Percentiles rank a stretch among this genome's conserved stretches.
phyloP scores from a whole-genome alignment of 2,888 invertebrate genomes.

The Tenthredo scrophulariae region DNA sequence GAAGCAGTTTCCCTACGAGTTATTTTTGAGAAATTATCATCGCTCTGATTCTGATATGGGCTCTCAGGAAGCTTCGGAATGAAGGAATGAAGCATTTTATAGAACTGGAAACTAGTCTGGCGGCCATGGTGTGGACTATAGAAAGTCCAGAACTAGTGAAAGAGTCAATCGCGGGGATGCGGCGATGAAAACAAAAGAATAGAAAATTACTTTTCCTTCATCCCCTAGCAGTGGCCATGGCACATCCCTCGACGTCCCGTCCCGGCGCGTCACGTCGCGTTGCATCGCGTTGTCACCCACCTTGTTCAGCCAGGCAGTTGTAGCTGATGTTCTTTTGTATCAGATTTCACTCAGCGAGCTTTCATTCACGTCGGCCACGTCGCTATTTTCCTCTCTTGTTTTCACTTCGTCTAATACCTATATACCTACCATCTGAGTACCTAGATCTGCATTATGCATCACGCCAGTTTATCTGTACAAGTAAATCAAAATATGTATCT shows the following conservation, averaged over 20 bases:
- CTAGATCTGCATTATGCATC: background rate
- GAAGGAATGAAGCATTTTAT: background rate
- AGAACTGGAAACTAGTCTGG: background rate
- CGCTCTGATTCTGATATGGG: background rate
- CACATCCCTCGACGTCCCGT: background rate
- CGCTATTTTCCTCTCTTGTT: background rate
- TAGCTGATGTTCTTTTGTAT: constrained; percentile 48
- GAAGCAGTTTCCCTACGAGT: background rate
- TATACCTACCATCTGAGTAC: background rate
- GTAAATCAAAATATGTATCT: background rate
- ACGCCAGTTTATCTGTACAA: background rate
- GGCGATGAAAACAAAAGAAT: constrained; percentile 43
- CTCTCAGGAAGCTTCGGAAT: background rate
- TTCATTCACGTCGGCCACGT: background rate
- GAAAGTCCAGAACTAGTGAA: background rate
- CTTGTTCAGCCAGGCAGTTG: constrained; percentile 34
- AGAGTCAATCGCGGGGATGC: constrained; percentile 31
- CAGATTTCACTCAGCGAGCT: constrained; percentile 44
- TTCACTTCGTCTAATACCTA: background rate
- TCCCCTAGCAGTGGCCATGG: background rate
- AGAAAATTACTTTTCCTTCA: constrained; percentile 41
- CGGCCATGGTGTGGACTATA: background rate
- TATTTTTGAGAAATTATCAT: background rate
- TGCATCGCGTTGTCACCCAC: constrained; percentile 9
- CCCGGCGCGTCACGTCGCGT: background rate